These are phyloP conservation scores for Grammomys dolichurus DNA, from an alignment of 2,113 vertebrate species.

Conservation along the genomic window DNA sequence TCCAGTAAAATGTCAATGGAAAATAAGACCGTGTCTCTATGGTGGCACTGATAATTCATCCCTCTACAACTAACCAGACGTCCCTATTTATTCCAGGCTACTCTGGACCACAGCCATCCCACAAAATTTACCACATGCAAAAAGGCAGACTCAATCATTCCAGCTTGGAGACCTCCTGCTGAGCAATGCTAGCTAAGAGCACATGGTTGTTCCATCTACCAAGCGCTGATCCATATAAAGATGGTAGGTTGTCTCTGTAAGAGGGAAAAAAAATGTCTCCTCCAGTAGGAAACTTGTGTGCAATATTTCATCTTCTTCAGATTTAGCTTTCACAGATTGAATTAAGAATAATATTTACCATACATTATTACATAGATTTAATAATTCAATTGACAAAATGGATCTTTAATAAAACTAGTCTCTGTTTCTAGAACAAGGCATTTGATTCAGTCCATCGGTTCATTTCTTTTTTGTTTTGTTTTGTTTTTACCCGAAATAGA, in stretches of 20 bases:
- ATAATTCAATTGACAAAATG: not conserved
- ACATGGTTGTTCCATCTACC: rapidly evolving
- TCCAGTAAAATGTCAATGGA: not conserved
- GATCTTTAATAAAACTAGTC: not conserved
- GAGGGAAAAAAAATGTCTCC: not conserved
- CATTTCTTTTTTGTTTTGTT: not conserved
- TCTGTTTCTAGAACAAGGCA: not conserved
- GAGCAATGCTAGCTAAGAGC: not conserved
- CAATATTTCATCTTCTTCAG: not conserved
- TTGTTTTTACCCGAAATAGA: not conserved
- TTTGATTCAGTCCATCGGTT: not conserved
- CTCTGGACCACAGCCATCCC: not conserved
- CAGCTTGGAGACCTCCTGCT: not conserved
- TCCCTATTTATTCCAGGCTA: not conserved
- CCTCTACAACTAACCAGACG: not conserved
- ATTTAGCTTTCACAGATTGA: not conserved
- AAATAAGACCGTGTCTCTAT: not conserved
- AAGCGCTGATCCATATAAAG: not conserved
- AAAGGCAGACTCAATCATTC: not conserved
- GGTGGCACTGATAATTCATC: not conserved
- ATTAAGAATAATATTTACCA: not conserved
- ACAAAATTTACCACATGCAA: not conserved
- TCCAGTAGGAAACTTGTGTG: too few species aligned
- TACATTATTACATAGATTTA: not conserved
- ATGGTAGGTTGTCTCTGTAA: rapidly evolving